Evolutionary conservation across 1,140 invertebrate genomes (phyloP), one percentile per base, ranked within the genome.

Genomic region (Drosophila pachea): DNA sequence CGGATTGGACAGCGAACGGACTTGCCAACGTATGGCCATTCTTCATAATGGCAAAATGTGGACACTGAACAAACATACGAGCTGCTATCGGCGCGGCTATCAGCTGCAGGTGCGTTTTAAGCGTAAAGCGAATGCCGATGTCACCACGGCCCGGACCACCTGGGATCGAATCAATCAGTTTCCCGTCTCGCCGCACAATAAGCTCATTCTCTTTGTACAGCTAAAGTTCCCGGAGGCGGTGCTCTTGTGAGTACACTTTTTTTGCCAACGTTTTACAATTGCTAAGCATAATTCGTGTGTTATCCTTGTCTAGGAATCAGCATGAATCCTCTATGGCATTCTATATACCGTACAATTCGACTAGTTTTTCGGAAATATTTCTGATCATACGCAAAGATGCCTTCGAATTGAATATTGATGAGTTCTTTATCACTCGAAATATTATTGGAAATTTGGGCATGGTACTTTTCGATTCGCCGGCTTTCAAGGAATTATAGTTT

Each of bases 1-100:
- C 58, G 93, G 94, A 92, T 93, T 95, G 86, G 94, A 95, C 89
- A 95, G 94, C 88, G 96, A 97, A 90, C 94, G 94, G 5, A 90
- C 97, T 9, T 97, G 96, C 79, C 93, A 93, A 33, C 88, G 94
- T 42, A 89, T 96, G 16, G 95, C 94, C 4, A 94, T 97, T 45
- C 95, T 97, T 93, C 94, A 95, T 1, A 93, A 93, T 78, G 96
- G 96, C 2, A 90, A 93, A 40, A 91, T 97, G 60, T 91, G 91
- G 72, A 94, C 93, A 58, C 83, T 94, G 48, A 93, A 93, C 4
- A 90, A 92, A 2, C 92, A 93, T 76, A 86, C 93, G 33, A 92
- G 93, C 65, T 90, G 91, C 0, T 76, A 70, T 52, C 29, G 5
- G 5, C 87, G 90, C 74, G 92, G 74, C 0, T 87, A 88, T 48